phyloP scores from a whole-genome alignment of 2,888 invertebrate species.

The Drosophila putrida region DNA sequence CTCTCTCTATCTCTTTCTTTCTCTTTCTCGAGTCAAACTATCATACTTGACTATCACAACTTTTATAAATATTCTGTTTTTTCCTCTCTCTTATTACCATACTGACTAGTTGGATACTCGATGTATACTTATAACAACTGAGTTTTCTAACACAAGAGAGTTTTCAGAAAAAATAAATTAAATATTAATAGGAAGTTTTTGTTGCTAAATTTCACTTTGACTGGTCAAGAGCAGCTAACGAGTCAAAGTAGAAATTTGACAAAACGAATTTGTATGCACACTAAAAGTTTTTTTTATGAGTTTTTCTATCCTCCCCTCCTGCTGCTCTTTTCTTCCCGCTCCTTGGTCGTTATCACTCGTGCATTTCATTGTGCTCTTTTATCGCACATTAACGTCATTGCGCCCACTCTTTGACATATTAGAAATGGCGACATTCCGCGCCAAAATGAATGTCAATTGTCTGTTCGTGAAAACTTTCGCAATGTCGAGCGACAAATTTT shows the following conservation, averaged over 20 bases:
- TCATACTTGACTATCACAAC: too few relatives aligned
- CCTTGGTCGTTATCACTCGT: slow-evolving; percentile 28
- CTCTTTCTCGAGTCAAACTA: too few relatives aligned
- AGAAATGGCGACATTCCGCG: slow-evolving; percentile 35
- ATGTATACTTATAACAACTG: too few relatives aligned
- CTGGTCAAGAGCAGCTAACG: slow-evolving; percentile 16
- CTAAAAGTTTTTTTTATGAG: slow-evolving; percentile 27
- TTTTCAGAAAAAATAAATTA: neutral
- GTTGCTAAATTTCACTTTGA: neutral
- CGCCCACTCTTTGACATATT: slow-evolving; percentile 36
- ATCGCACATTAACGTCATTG: slow-evolving; percentile 47
- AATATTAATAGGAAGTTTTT: neutral
- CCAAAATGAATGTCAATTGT: slow-evolving; percentile 62
- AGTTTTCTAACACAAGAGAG: too few relatives aligned
- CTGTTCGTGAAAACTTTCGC: slow-evolving; percentile 47
- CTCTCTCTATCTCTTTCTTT: too few relatives aligned
- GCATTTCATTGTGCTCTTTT: slow-evolving; percentile 54
- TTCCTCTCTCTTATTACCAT: too few relatives aligned
- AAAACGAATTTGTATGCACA: slow-evolving; percentile 24
- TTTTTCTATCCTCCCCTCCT: neutral
- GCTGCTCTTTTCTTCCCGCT: neutral
- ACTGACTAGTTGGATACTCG: too few relatives aligned
- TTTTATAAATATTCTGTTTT: too few relatives aligned
- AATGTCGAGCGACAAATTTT: slow-evolving; percentile 22
- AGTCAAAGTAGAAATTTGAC: slow-evolving; percentile 17